Evolutionary conservation across 2,797 vertebrate species (phyloP).

Genomic region (Sparus aurata): DNA sequence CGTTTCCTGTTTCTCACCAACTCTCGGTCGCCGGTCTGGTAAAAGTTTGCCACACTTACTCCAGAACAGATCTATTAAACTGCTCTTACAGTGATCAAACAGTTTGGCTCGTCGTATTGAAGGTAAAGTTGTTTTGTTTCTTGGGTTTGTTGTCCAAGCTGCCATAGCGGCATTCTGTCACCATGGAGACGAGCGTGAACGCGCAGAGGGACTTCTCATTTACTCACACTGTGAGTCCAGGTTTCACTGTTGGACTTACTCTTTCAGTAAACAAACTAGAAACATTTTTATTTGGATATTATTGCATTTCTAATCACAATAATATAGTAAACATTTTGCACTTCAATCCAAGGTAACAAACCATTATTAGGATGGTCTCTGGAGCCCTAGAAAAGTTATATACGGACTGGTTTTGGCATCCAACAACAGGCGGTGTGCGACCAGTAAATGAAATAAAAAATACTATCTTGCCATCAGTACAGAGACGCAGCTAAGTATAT

Average conservation of each 20-base stretch:
- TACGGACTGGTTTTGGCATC: not conserved
- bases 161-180: slow-evolving; percentile 65
- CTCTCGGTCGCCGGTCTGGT: not conserved
- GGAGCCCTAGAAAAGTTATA: not conserved
- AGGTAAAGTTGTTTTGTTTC: not conserved
- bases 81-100: not conserved
- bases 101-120: not conserved
- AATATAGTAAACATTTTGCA: not conserved
- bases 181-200: slow-evolving; percentile 82
- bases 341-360: not conserved
- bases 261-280: not conserved
- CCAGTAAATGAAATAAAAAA: not conserved
- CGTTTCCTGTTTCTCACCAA: not conserved
- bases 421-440: not conserved
- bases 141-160: slow-evolving; percentile 67
- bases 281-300: not conserved
- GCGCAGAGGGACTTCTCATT: slow-evolving; percentile 59
- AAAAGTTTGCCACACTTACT: not conserved
- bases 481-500: not conserved
- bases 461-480: not conserved
- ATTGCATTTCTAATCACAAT: not conserved
- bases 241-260: not conserved
- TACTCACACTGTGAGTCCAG: not conserved
- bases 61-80: not conserved
- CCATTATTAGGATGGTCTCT: not conserved